Conservation (phyloP, 2,888 invertebrate species). For the Drosophila acutilabella region DNA sequence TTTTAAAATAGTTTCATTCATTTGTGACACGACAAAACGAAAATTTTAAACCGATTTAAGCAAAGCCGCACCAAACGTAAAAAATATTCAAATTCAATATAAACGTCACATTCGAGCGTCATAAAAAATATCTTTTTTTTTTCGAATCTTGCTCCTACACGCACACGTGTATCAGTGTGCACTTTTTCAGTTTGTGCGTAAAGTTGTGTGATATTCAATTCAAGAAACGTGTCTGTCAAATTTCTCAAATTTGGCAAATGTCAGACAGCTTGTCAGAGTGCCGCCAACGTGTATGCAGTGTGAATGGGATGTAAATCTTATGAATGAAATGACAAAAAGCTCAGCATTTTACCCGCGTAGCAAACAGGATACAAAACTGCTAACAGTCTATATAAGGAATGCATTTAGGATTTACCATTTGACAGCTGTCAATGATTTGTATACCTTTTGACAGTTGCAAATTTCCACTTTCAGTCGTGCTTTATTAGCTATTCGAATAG, state of each 20-base stretch:
- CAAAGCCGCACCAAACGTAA: conserved; percentile 22
- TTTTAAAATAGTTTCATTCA: conserved; percentile 30
- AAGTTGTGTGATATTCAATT: conserved; percentile 58
- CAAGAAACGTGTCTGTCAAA: conserved; percentile 71
- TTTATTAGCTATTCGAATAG: conserved; percentile 6
- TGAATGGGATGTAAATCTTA: conserved; percentile 34
- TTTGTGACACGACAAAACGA: conserved; percentile 23
- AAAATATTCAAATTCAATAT: conserved; percentile 66
- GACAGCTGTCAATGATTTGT: conserved; percentile 54
- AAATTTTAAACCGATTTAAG: conserved; percentile 21
- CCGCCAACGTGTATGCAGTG: conserved; percentile 34
- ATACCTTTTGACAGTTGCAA: conserved; percentile 34
- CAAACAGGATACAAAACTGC: conserved; percentile 15
- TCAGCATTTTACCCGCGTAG: conserved; percentile 37
- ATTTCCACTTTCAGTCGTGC: conserved; percentile 32
- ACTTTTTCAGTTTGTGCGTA: background rate
- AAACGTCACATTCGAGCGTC: conserved; percentile 57
- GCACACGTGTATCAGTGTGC: background rate
- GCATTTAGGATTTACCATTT: conserved; percentile 51
- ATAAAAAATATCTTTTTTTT: conserved; percentile 57
- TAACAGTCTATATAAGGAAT: conserved; percentile 28
- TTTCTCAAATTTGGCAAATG: conserved; percentile 63
- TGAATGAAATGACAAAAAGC: conserved; percentile 60
- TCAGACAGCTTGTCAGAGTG: conserved; percentile 61
- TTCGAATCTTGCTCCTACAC: background rate